Evolutionary conservation across 2,888 invertebrate genomes (phyloP), one percentile per base, ranked within the genome.

Genomic region (Drosophila fungiperda): DNA sequence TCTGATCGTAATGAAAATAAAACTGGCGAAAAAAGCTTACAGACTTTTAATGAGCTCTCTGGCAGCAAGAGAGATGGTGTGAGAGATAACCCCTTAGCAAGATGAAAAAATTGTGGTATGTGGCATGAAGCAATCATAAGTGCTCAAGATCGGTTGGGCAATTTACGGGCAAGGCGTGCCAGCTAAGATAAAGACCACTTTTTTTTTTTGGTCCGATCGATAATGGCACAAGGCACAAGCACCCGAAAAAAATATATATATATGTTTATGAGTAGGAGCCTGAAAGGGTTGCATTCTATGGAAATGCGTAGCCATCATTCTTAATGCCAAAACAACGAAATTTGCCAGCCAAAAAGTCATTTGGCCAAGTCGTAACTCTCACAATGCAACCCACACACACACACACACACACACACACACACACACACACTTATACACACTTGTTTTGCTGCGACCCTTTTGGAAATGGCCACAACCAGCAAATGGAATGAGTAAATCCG

Each of bases 41-140:
- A 72, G 74, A 54, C 74, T 64, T 80, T 80, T 83, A 88, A 83
- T 83, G 88, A 88, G 88, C 86, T 74, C 29, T 5, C 26, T 2
- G 5, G 6, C 29, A 57, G 9, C 45, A 20, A 38, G 26, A 78
- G 29, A 77, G 78, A 68, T 71, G 68, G 66, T 72, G 67, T 59
- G 71, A 69, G 73, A 32, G 65, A 64, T 77, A 67, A 32, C 45
- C 29, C 29, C 11, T 23, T 48, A 15, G 50, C 42, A 33, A 52
- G 45, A 50, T 52, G 40, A 38, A 50, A 23, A 63, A 36, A 6
- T 5, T n/a, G 36, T 45, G 15, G 45, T 45, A 15, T 15, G 45
- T 23, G 58, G n/a, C 29, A 20, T 48, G 45, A 76, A 68, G 61
- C 73, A 69, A 68, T 80, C 83, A 76, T 69, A 66, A 55, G 57